These are phyloP conservation scores for Rallus crepitans DNA, from an alignment of 2,797 vertebrate genomes.

Conservation along the genomic window DNA sequence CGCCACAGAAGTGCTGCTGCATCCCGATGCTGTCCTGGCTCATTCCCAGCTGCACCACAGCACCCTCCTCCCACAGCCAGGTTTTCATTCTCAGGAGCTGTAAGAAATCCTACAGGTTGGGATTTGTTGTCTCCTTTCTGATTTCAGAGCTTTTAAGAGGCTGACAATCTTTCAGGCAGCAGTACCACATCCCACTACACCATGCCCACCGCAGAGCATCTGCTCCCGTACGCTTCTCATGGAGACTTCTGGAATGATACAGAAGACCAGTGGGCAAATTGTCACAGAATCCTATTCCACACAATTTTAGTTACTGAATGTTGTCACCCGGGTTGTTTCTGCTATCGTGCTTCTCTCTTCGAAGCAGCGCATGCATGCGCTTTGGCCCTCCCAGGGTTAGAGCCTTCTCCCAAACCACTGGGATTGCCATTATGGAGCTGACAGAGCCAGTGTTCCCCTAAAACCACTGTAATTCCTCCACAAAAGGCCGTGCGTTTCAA, in stretches of 20 bases:
- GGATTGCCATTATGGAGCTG: background rate
- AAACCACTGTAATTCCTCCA: background rate
- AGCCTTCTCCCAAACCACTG: background rate
- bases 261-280: background rate
- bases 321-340: background rate
- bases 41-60: no score
- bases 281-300: no score
- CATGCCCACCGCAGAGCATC: background rate
- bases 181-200: fast-evolving
- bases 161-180: fast-evolving
- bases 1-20: no score
- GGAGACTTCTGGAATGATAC: background rate
- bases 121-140: no score
- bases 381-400: background rate
- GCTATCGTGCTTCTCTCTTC: background rate
- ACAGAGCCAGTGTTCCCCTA: background rate
- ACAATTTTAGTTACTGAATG: background rate
- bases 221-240: fast-evolving
- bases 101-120: background rate
- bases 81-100: no score
- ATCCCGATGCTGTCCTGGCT: no score
- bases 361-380: background rate
- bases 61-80: no score
- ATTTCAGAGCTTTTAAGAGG: background rate
- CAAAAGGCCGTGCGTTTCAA: background rate